Percentiles rank a stretch among this genome's conserved stretches.
Evolutionary conservation across 1,140 invertebrate genomes (phyloP).

Genomic region (Medauroidea extradentata): DNA sequence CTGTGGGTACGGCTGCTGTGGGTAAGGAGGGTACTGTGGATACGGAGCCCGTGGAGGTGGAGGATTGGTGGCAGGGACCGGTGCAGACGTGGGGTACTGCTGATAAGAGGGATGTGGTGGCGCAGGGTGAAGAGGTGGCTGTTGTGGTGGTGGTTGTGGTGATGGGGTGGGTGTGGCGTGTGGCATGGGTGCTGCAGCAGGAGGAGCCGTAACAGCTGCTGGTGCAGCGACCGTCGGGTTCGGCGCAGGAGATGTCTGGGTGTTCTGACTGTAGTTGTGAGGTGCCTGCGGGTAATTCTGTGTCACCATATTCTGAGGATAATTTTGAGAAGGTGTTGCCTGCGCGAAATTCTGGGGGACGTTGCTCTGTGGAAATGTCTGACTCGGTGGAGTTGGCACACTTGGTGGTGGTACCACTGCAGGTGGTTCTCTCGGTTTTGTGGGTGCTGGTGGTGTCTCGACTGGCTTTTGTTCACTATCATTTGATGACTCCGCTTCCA

Average conservation of each 20-base stretch:
- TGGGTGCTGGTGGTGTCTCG: not conserved
- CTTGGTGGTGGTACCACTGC: conserved; percentile 5
- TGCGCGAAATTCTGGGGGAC: conserved; percentile 8
- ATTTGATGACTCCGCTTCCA: not conserved
- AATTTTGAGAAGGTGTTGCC: conserved; percentile 10
- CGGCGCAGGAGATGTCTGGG: conserved; percentile 15
- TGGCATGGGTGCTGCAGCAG: conserved; percentile 1
- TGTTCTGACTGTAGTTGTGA: conserved; percentile 7
- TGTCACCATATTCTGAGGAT: conserved; percentile 5
- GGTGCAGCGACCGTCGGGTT: not conserved
- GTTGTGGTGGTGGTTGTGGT: conserved; percentile 21
- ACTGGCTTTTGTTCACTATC: not conserved
- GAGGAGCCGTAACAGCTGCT: conserved; percentile 1
- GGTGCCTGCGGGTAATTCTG: conserved; percentile 11
- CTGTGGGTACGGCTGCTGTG: conserved; percentile 7
- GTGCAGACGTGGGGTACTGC: not conserved
- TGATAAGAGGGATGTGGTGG: conserved; percentile 17
- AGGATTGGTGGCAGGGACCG: not conserved
- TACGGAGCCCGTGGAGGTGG: conserved; percentile 5
- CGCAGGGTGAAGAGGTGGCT: conserved; percentile 21
- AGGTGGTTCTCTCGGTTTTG: conserved; percentile 1
- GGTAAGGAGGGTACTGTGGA: conserved; percentile 11
- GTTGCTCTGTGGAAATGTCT: not conserved
- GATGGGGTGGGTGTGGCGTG: conserved; percentile 17
- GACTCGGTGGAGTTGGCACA: conserved; percentile 6